phyloP scores from a whole-genome alignment of 2,113 vertebrate genomes.

The Mustela lutreola region DNA sequence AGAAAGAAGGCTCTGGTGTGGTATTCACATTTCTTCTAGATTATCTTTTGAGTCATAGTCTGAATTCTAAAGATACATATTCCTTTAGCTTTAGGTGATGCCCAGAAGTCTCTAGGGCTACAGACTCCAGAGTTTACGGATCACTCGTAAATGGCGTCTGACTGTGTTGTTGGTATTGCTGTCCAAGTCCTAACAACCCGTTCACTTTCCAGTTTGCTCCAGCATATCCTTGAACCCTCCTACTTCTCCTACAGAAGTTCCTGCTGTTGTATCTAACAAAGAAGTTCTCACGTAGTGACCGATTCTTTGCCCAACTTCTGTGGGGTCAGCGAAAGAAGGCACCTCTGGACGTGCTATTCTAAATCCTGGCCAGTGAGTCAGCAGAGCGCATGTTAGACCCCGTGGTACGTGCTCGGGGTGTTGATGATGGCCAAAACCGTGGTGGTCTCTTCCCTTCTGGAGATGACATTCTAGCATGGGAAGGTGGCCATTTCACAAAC shows the following conservation, averaged over 20 bases:
- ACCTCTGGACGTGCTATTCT: neutral
- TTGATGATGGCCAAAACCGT: neutral
- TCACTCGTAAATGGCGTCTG: neutral
- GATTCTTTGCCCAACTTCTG: neutral
- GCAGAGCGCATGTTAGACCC: neutral
- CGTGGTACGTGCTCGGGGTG: neutral
- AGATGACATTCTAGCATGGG: neutral
- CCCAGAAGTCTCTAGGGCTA: neutral
- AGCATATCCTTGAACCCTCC: neutral
- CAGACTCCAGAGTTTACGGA: neutral
- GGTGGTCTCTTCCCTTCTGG: neutral
- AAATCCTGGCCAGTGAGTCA: neutral
- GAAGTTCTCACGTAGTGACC: neutral
- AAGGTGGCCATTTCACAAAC: neutral
- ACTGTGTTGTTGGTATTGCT: neutral
- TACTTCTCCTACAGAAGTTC: neutral
- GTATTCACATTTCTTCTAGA: neutral
- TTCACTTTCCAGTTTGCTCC: neutral
- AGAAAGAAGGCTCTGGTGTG: slow-evolving; percentile 17
- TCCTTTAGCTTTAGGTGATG: neutral
- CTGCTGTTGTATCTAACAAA: neutral
- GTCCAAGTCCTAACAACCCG: neutral
- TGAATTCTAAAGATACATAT: neutral
- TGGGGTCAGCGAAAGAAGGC: neutral
- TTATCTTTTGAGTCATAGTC: neutral